These are phyloP conservation scores for Cheilosia vernalis DNA, from an alignment of 2,888 invertebrate species.

Conservation along the genomic window DNA sequence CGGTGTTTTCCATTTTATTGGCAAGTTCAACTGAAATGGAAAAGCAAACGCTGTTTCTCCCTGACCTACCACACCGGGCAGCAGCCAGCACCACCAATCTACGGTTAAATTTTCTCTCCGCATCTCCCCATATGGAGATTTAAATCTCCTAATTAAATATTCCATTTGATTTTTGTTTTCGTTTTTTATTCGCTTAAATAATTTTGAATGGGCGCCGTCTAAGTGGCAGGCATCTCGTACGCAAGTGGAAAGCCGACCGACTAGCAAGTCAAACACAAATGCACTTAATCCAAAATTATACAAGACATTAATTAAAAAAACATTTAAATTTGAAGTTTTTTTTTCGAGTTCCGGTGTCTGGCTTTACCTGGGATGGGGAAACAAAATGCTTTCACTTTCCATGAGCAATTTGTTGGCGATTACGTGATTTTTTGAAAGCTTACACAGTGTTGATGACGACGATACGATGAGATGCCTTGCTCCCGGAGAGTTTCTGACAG, in stretches of 20 bases:
- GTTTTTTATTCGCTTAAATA: constrained; percentile 20
- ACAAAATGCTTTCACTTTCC: constrained; percentile 66
- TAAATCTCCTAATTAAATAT: constrained; percentile 58
- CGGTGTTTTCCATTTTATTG: constrained; percentile 52
- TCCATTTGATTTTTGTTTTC: constrained; percentile 27
- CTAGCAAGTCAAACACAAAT: constrained; percentile 22
- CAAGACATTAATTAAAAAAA: constrained; percentile 69
- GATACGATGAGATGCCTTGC: constrained; percentile 32
- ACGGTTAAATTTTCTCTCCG: constrained; percentile 26
- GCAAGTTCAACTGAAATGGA: constrained; percentile 72
- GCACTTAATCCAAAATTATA: constrained; percentile 50
- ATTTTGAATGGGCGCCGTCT: constrained; percentile 29
- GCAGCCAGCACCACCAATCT: constrained; percentile 15
- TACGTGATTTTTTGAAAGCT: constrained; percentile 67
- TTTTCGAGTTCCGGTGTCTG: constrained; percentile 43
- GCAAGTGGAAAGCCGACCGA: constrained; percentile 37
- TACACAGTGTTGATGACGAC: constrained; percentile 21
- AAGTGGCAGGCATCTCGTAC: background rate
- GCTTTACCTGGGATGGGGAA: background rate
- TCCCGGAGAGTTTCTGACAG: constrained; percentile 54
- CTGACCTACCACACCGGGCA: constrained; percentile 65
- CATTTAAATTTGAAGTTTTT: constrained; percentile 51
- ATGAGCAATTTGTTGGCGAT: constrained; percentile 58
- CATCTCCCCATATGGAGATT: constrained; percentile 43
- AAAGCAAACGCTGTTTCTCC: constrained; percentile 67